Evolutionary conservation across 2,888 invertebrate species (phyloP).

Genomic region (Trissoscelio sp.): DNA sequence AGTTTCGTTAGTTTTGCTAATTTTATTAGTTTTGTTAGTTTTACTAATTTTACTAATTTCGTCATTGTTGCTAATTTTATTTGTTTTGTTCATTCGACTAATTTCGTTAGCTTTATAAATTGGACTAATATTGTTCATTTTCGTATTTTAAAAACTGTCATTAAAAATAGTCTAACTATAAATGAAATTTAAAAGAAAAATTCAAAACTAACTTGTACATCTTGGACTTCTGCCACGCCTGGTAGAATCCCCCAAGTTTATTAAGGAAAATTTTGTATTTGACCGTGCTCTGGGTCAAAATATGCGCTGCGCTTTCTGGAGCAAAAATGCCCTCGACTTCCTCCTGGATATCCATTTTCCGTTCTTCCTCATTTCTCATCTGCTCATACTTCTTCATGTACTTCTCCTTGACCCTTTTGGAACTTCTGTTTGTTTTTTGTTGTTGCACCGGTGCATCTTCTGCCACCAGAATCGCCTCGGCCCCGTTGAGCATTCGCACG

Average conservation of each 20-base stretch:
- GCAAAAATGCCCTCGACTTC: too few relatives aligned
- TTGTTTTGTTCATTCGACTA: too few relatives aligned
- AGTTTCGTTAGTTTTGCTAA: too few relatives aligned
- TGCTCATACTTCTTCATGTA: conserved; percentile 43
- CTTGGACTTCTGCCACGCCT: conserved; percentile 50
- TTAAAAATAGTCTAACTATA: too few relatives aligned
- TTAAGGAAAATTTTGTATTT: conserved; percentile 41
- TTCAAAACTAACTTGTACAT: conserved; percentile 52
- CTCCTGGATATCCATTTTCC: neutral
- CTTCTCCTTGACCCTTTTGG: conserved; percentile 43
- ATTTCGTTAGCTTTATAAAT: too few relatives aligned
- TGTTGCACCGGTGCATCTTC: conserved; percentile 30
- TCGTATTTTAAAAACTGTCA: too few relatives aligned
- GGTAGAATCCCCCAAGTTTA: conserved; percentile 30
- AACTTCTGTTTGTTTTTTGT: neutral
- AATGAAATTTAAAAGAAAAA: too few relatives aligned
- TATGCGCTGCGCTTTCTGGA: conserved; percentile 19
- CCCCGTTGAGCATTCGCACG: conserved; percentile 37
- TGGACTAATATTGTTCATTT: too few relatives aligned
- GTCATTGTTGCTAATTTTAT: too few relatives aligned
- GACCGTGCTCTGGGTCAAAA: conserved; percentile 34
- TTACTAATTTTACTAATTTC: too few relatives aligned
- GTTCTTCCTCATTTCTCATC: conserved; percentile 24
- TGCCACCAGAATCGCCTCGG: conserved; percentile 21
- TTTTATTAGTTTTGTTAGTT: too few relatives aligned